Evolutionary conservation across 2,113 vertebrate species (phyloP).

Genomic region (Xenus cinereus): DNA sequence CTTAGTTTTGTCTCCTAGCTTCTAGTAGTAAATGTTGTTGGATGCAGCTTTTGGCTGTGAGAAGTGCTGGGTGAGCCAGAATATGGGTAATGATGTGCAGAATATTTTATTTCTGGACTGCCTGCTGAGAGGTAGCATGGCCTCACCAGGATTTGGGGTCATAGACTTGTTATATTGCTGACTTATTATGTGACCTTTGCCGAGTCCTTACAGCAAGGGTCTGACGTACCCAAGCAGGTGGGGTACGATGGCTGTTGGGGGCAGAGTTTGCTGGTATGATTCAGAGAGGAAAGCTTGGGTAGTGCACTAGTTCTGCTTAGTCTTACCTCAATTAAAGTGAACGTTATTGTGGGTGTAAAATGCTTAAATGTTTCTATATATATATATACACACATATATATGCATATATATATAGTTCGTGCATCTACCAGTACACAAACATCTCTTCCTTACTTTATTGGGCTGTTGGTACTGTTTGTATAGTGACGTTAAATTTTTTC

Average conservation of each 20-base stretch:
- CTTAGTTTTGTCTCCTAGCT: not conserved
- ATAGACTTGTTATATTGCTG: not conserved
- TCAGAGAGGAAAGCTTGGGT: not conserved
- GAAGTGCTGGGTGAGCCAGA: not conserved
- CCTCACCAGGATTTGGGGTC: not conserved
- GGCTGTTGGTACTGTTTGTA: not conserved
- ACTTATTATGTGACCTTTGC: not conserved
- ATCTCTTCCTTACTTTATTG: not conserved
- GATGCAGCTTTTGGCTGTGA: not conserved
- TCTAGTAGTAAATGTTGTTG: not conserved
- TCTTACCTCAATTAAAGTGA: not conserved
- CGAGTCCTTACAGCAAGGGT: not conserved
- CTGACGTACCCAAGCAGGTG: not conserved
- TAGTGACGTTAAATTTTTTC: not conserved
- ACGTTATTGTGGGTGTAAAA: not conserved
- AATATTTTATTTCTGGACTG: not conserved
- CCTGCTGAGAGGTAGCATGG: not conserved
- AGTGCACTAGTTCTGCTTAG: not conserved
- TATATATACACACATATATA: not conserved
- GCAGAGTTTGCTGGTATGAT: not conserved
- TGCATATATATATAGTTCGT: not conserved
- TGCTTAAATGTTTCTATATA: not conserved
- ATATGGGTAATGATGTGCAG: not conserved
- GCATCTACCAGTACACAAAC: not conserved
- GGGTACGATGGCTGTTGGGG: not conserved